Evolutionary conservation across 1,140 invertebrate genomes (phyloP), one percentile per base, ranked within the genome.

Genomic region (Periplaneta americana): DNA sequence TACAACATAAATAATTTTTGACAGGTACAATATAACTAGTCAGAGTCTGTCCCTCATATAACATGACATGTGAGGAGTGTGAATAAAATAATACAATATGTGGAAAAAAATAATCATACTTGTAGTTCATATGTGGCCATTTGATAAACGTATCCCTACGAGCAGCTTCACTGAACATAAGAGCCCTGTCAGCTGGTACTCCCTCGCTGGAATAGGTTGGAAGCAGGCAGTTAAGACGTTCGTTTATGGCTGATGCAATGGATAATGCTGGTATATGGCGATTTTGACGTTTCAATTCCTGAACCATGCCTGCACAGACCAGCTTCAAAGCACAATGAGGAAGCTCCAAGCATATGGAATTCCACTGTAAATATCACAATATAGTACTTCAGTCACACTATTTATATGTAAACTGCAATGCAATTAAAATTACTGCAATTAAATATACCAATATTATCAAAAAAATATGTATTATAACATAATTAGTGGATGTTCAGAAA

Each of bases 91-190:
- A n/a, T n/a, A n/a, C n/a, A n/a, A n/a, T n/a, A n/a, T n/a, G n/a
- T n/a, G n/a, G n/a, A n/a, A n/a, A n/a, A n/a, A n/a, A 35, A 35
- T 18, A 78, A 22, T 13, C 91, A 89, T 90, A 97, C 95, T 97
- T 98, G 89, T 98, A 98, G 89, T 97, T 96, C 96, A 97, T 97
- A 86, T 98, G 97, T 66, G 97, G 97, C 97, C 97, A 98, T 87
- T 95, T 93, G 82, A 93, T 93, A 88, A 98, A 98, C 0, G 97
- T 98, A 85, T 97, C 94, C 83, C 95, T 90, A 66, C 97, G 91
- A 75, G 96, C 94, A 1, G 95, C 95, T 89, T 98, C 97, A 82
- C 95, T 97, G 87, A 96, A 97, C 97, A 98, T 98, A 34, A 94
- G 90, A 11, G 92, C 91, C 83, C 93, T 91, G 82, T 94, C 92